Base-by-base conservation (phyloP, 2,797 vertebrate species). In the Malurus splendens region DNA sequence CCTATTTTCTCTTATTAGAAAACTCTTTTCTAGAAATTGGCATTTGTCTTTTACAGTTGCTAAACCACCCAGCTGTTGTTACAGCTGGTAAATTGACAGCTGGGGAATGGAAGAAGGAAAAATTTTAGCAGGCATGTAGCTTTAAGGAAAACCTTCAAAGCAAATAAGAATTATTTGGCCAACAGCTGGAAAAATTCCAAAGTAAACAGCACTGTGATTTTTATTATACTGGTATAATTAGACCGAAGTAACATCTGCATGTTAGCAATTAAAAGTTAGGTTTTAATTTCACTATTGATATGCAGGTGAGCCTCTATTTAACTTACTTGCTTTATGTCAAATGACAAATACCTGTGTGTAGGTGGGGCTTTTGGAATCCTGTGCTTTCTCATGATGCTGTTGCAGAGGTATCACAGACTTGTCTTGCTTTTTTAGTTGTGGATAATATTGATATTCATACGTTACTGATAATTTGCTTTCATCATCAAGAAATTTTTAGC, bases 21-120 rank as follows among this genome's bases (percentile, higher is more conserved):
- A 71, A 44, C 55, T 45, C 13, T 83, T 89, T 82, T 50, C 64
- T 90, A 55, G 66, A 77, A 56, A 47, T 60, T 79, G 76, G 30
- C 76, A 50, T 86, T 72, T 92, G 36, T 92, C 61, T 81, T 62
- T 86, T 50, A 55, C 70, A 90, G 87, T 85, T 90, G 65, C 71
- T 85, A 13, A 94, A 57, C 41, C 72, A 47, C 45, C 68, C 86
- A 90, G 82, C 86, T 95, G 91, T 89, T 94, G 61, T 73, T 89
- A 67, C 86, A 86, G 80, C 91, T 94, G 91, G 44, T 91, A 54
- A 76, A 59, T 79, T 47, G 71, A 19, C 54, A 50, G n/a, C 3
- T 65, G 45, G 41, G 66, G 33, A 27, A 25, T 72, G 30, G 75
- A 77, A 84, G 47, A 87, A 87, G 32, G 48, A 77, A 75, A 60